A percentile compares a stretch with the other conserved stretches of the same genome.
Evolutionary conservation across 2,113 vertebrate genomes (phyloP).

Genomic region (Merops nubicus): DNA sequence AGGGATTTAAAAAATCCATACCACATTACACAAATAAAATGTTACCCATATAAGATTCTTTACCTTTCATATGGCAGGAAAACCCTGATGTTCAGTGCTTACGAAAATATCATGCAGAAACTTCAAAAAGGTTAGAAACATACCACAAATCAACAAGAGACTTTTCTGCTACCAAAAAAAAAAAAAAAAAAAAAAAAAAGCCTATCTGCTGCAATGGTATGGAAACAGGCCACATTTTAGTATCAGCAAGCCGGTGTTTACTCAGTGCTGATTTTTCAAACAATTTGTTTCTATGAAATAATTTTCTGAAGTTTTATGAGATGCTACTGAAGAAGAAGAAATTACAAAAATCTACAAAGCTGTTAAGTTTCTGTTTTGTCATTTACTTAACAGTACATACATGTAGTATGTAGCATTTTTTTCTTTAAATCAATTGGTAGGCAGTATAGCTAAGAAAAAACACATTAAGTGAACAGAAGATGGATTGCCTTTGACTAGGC

Average conservation of each 20-base stretch:
- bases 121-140: not conserved
- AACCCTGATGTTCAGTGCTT: not conserved
- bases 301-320: not conserved
- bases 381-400: not conserved
- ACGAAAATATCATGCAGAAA: not conserved
- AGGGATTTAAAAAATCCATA: not conserved
- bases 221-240: not conserved
- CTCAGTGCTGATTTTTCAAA: not conserved
- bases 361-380: not conserved
- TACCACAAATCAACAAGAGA: not conserved
- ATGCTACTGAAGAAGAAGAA: not conserved
- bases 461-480: not conserved
- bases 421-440: not conserved
- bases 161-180: not conserved
- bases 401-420: not conserved
- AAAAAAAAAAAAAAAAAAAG: not conserved
- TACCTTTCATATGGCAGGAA: not conserved
- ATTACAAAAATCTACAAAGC: not conserved
- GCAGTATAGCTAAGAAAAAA: not conserved
- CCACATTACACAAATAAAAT: not conserved
- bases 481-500: constrained; percentile 29
- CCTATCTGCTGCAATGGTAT: not conserved
- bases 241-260: not conserved
- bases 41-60: not conserved
- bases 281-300: not conserved